Evolutionary conservation across 2,113 vertebrate genomes (phyloP).

Genomic region (Dipodomys stephensi): DNA sequence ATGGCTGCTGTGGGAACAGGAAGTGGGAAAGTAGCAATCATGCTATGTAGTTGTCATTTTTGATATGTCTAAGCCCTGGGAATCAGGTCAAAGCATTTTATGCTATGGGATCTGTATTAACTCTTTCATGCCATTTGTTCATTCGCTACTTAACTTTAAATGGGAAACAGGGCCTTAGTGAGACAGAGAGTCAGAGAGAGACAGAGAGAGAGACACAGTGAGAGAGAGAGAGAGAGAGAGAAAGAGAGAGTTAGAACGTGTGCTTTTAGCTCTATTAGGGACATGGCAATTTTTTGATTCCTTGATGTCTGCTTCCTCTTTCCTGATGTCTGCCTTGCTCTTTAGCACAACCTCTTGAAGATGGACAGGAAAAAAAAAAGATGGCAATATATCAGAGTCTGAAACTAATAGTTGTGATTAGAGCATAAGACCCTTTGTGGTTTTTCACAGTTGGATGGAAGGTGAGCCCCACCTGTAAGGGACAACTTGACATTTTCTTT

Average conservation of each 20-base stretch:
- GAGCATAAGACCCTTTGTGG: not conserved
- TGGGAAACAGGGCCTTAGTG: conserved; percentile 16
- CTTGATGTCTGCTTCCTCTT: not conserved
- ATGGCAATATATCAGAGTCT: not conserved
- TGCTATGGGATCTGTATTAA: not conserved
- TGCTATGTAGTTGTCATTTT: not conserved
- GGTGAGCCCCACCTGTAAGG: not conserved
- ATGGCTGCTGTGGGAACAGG: not conserved
- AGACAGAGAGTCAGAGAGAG: not conserved
- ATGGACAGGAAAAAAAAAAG: not conserved
- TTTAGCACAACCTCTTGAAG: not conserved
- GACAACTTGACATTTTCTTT: not conserved
- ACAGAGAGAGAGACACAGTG: too few species aligned
- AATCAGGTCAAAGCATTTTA: not conserved
- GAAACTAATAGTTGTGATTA: not conserved
- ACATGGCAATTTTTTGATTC: not conserved
- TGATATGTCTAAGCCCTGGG: not conserved
- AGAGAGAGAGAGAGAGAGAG: too few species aligned
- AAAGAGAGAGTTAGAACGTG: too few species aligned
- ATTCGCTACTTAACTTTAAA: conserved; percentile 15
- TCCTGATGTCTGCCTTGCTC: not conserved
- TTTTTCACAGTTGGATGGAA: not conserved
- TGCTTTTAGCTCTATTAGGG: conserved; percentile 6
- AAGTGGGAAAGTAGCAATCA: not conserved
- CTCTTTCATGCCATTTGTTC: conserved; percentile 1